Base-by-base conservation (phyloP, 1,140 invertebrate genomes). In the Drosophila bifasciata region DNA sequence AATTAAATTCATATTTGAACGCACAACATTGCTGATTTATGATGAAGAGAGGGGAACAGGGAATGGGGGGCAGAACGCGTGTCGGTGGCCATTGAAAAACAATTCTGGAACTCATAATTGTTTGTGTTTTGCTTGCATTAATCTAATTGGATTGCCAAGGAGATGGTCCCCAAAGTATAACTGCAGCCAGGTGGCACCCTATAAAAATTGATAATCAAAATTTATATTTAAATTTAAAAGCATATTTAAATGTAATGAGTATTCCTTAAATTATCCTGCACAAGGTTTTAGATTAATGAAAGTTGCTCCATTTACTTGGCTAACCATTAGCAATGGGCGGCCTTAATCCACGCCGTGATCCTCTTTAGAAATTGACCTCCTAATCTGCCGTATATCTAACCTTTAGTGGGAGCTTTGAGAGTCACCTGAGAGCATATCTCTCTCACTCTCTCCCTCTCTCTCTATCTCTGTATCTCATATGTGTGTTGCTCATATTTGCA, bases 1-100 rank as follows among this genome's bases (percentile, higher is more conserved):
- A 86, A 86, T 86, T 86, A 86, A 86, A 86, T 86, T 86, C 81
- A 86, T 86, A 86, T 86, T 86, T 77, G 68, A 69, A 13, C 57
- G 28, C 57, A 74, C 45, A 78, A 64, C 61, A 64, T 57, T 44
- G 80, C 67, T 86, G 81, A 85, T 85, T 85, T 79, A 85, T 86
- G 71, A n/a, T n/a, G 52, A 16, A n/a, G 59, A 45, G 43, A 23
- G 32, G 28, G 28, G 28, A 9, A 32, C 23, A 7, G 23, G 5
- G 5, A 25, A 7, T 1, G 19, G 19, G 45, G 17, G 32, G 32
- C 23, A 23, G 16, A 28, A 8, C 64, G 64, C 64, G 64, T 70
- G 68, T 53, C 51, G 21, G 50, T 11, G 15, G 45, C 51, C 69
- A 73, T 73, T 73, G 69, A 32, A 73, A 63, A 73, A 57, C 69